Evolutionary conservation across 2,113 vertebrate species (phyloP).

Genomic region (Campylomormyrus numenius): DNA sequence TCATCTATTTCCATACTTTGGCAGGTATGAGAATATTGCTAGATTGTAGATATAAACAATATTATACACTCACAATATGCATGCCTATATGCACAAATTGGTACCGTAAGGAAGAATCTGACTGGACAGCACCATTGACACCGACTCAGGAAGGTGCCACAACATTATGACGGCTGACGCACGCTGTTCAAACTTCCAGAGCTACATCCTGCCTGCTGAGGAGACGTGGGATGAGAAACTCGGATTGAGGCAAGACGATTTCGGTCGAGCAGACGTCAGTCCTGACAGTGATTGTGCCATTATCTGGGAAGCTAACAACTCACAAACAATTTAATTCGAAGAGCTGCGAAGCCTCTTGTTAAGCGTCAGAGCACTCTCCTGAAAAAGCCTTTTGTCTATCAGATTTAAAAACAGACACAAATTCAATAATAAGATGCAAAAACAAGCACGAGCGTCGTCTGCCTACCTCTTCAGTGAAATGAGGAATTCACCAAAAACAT

Average conservation of each 20-base stretch:
- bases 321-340: not conserved
- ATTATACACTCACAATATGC: not conserved
- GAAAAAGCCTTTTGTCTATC: not conserved
- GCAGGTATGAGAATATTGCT: not conserved
- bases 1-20: not conserved
- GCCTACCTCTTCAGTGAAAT: not conserved
- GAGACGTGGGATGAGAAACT: not conserved
- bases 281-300: not conserved
- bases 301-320: not conserved
- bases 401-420: not conserved
- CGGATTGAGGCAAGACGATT: not conserved
- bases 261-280: not conserved
- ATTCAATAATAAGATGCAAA: not conserved
- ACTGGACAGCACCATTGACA: not conserved
- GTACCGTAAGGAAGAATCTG: not conserved
- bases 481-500: not conserved
- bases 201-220: too few species aligned
- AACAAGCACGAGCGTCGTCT: not conserved
- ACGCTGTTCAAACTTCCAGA: not conserved
- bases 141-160: not conserved
- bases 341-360: not conserved
- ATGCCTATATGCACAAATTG: not conserved
- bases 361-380: not conserved
- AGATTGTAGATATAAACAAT: not conserved
- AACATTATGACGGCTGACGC: not conserved